These are phyloP conservation scores for Buceros bicornis DNA, from an alignment of 2,797 vertebrate genomes.

Conservation along the genomic window DNA sequence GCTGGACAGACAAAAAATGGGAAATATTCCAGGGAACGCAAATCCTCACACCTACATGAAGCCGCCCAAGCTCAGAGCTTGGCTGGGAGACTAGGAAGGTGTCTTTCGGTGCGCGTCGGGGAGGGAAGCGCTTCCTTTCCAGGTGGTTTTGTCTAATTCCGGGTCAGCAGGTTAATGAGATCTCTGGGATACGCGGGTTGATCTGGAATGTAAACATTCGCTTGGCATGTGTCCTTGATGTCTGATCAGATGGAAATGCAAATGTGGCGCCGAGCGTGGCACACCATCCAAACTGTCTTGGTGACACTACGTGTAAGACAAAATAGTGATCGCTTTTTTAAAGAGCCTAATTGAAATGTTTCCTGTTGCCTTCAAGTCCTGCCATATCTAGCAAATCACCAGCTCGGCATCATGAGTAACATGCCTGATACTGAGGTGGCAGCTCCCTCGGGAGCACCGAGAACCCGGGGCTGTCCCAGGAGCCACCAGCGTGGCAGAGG, in stretches of 20 bases:
- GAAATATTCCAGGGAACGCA: not conserved
- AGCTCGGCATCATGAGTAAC: not conserved
- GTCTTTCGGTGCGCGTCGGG: accelerated
- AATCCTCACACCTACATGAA: not conserved
- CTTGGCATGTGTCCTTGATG: conserved; percentile 40
- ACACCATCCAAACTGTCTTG: conserved; percentile 61
- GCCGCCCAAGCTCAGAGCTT: not conserved
- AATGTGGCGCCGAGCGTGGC: not conserved
- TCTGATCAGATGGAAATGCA: conserved; percentile 70
- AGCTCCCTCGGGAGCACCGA: not conserved
- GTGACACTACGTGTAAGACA: conserved; percentile 39
- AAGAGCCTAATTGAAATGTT: conserved; percentile 28
- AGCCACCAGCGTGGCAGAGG: accelerated
- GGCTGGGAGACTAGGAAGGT: not conserved
- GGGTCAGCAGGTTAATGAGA: conserved; percentile 69
- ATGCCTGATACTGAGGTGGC: not conserved
- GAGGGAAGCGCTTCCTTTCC: not conserved
- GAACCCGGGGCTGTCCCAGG: not conserved
- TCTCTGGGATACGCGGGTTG: conserved; percentile 40
- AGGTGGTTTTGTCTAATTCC: conserved; percentile 63
- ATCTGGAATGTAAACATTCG: conserved; percentile 54
- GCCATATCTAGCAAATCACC: not conserved
- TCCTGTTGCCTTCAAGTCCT: conserved; percentile 9
- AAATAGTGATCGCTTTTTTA: conserved; percentile 2
- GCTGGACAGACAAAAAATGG: not conserved